Percentiles rank a stretch among this genome's conserved stretches.
These are phyloP conservation scores for Megaptera novaeangliae DNA, from an alignment of 2,113 vertebrate species.

Conservation along the genomic window DNA sequence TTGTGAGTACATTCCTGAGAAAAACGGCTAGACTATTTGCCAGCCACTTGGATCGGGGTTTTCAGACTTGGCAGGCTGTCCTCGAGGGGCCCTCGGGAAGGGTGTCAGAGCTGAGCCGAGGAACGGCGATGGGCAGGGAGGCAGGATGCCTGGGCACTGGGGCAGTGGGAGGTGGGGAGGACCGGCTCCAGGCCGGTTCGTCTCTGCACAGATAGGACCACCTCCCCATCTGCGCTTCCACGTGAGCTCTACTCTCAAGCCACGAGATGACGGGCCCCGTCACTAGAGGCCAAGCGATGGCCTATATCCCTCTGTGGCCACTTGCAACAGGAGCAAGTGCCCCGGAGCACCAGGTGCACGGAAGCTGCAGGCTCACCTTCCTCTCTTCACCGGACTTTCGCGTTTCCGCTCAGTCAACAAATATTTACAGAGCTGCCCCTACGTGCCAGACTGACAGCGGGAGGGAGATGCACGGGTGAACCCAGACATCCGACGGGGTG, in stretches of 20 bases:
- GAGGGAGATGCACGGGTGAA: neutral
- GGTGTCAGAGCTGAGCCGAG: neutral
- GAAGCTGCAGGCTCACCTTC: accelerated
- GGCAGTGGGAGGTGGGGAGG: neutral
- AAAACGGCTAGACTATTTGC: neutral
- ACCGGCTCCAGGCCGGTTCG: accelerated
- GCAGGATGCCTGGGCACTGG: neutral
- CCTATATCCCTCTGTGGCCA: neutral
- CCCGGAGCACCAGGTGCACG: accelerated
- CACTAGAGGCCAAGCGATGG: accelerated
- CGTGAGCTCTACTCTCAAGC: neutral
- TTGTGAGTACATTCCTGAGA: neutral
- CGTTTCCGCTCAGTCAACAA: neutral
- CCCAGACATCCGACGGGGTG: neutral
- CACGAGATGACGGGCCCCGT: neutral
- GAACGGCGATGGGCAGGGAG: neutral
- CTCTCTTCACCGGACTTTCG: neutral
- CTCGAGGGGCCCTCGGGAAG: neutral
- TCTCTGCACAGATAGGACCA: accelerated
- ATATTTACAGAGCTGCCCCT: neutral
- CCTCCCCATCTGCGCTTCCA: neutral
- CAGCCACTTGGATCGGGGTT: neutral
- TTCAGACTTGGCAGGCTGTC: neutral
- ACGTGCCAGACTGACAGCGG: neutral
- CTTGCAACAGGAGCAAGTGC: accelerated